Conservation (phyloP, 1,140 invertebrate genomes). For the Chionoecetes opilio region DNA sequence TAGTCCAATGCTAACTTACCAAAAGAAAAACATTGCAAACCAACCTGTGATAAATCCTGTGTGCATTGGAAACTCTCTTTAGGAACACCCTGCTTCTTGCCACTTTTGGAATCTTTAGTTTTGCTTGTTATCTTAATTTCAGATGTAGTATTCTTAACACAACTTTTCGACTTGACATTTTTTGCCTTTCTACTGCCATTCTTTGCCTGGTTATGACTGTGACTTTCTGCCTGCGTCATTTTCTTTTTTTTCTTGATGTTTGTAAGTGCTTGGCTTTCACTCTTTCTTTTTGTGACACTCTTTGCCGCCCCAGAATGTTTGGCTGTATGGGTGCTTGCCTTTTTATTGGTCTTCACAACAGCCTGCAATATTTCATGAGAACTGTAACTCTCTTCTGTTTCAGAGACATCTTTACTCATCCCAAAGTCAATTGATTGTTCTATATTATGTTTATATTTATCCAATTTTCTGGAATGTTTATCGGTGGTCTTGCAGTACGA, state of each 20-base stretch:
- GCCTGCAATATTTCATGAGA: too few relatives aligned
- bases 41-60: not conserved
- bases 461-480: not conserved
- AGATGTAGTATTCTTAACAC: not conserved
- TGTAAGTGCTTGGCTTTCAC: not conserved
- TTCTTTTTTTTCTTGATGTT: not conserved
- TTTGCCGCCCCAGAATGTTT: not conserved
- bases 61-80: not conserved
- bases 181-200: not conserved
- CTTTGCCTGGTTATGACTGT: not conserved
- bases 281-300: not conserved
- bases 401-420: not conserved
- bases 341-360: not conserved
- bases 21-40: not conserved
- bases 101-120: not conserved
- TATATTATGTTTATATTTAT: not conserved
- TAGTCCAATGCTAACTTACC: too few relatives aligned
- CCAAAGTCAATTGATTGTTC: not conserved
- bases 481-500: not conserved
- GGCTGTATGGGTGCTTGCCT: not conserved
- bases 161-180: not conserved
- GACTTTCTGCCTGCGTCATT: not conserved
- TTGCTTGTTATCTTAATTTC: too few relatives aligned
- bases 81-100: not conserved
- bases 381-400: not conserved